These are phyloP conservation scores for Aratinga solstitialis DNA, from an alignment of 2,797 vertebrate species.

Conservation along the genomic window DNA sequence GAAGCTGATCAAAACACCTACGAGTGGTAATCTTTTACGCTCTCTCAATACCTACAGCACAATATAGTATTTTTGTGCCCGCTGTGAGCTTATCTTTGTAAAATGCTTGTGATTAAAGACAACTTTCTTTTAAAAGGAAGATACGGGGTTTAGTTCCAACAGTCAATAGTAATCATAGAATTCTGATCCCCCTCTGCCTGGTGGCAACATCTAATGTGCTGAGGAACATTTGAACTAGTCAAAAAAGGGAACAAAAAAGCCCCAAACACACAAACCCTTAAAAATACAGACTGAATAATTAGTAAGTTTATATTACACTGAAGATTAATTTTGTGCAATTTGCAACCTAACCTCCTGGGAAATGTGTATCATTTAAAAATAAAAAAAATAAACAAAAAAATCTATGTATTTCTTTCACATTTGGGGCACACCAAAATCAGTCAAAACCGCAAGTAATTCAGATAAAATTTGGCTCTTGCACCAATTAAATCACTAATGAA, in stretches of 20 bases:
- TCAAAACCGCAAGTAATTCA: neutral
- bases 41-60: neutral
- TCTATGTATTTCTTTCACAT: neutral
- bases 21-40: neutral
- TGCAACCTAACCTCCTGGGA: neutral
- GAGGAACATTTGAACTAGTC: too few species aligned
- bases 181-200: neutral
- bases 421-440: neutral
- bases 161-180: neutral
- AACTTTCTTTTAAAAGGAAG: neutral
- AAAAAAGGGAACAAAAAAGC: too few species aligned
- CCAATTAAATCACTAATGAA: neutral
- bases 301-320: neutral
- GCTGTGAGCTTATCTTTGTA: neutral
- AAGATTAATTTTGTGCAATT: neutral
- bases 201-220: neutral
- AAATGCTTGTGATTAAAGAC: neutral
- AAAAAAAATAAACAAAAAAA: neutral
- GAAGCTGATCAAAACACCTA: neutral
- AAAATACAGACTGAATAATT: neutral
- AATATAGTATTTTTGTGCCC: neutral
- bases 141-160: neutral
- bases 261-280: neutral
- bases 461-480: neutral
- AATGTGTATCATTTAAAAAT: neutral